phyloP scores from a whole-genome alignment of 2,797 vertebrate species.

The Enteromius anoplus region DNA sequence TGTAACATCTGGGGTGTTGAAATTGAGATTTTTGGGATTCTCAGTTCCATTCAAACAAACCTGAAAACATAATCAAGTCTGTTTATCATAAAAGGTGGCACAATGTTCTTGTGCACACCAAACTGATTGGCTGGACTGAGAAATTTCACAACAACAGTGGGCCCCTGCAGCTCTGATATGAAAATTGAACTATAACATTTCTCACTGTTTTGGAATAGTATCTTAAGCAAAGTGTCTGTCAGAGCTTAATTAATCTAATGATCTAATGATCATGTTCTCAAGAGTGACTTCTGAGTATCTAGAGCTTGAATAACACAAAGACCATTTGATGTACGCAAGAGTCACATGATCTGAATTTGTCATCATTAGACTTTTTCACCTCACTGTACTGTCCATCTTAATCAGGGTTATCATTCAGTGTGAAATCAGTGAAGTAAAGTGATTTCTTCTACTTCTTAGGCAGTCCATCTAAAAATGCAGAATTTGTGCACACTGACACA shows the following conservation, averaged over 20 bases:
- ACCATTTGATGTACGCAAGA: background rate
- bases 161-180: background rate
- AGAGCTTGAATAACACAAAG: background rate
- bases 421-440: background rate
- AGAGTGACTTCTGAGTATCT: background rate
- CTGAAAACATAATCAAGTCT: constrained; percentile 11
- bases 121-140: background rate
- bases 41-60: constrained; percentile 11
- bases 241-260: no score
- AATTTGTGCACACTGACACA: constrained; percentile 11
- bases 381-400: background rate
- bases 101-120: background rate
- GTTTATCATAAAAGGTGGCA: constrained; percentile 12
- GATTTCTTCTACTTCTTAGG: background rate
- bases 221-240: background rate
- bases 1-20: background rate
- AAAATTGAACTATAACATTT: background rate
- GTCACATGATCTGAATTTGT: background rate
- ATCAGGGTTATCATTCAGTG: background rate
- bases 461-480: constrained; percentile 11
- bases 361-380: background rate
- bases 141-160: background rate
- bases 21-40: background rate
- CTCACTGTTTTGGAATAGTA: background rate
- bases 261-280: background rate